Base-by-base conservation (phyloP, 2,888 invertebrate genomes). In the Acrocyrtus sp. region DNA sequence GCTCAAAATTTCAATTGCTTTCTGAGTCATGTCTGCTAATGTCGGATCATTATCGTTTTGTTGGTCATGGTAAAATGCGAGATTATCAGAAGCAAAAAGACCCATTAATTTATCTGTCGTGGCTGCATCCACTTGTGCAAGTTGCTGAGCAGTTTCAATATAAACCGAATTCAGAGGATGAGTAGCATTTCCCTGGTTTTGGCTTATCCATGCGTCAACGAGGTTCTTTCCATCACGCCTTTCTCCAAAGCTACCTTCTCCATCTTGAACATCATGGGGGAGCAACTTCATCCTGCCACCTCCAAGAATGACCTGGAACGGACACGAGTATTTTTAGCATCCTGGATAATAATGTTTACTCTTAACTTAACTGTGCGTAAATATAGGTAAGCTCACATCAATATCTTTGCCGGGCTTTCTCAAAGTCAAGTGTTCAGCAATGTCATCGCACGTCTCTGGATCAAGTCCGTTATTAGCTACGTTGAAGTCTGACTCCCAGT, bases 371-470 rank as follows among this genome's bases (percentile, higher is more conserved):
- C 4, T 65, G 12, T 45, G 24, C 21, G 21, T 43, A 26, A 24
- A 53, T 56, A 27, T 24, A 10, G 5, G 29, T 84, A 77, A 17
- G 72, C 50, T 74, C 81, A 91, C 92, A 83, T 91, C 89, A 19
- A 93, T 87, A 82, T 90, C 88, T 77, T 85, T 89, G 0, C 95
- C 95, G 0, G 94, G 93, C 74, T 87, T 86, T 81, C 91, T 89
- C 81, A 94, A 91, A 0, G 96, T 84, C 58, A 96, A 85, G 82
- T 95, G 95, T 4, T 90, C 85, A 0, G 92, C 95, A 72, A 95
- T 94, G 82, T 96, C 96, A 82, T 91, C 91, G 83, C 95, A 95
- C 1, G 29, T 5, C 0, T 73, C 19, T 2, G 80, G 69, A 58
- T 80, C 65, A 0, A 26, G 3, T 1, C 83, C 83, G 8, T 82